phyloP scores from a whole-genome alignment of 2,888 invertebrate species.

The Corbicula japonica region DNA sequence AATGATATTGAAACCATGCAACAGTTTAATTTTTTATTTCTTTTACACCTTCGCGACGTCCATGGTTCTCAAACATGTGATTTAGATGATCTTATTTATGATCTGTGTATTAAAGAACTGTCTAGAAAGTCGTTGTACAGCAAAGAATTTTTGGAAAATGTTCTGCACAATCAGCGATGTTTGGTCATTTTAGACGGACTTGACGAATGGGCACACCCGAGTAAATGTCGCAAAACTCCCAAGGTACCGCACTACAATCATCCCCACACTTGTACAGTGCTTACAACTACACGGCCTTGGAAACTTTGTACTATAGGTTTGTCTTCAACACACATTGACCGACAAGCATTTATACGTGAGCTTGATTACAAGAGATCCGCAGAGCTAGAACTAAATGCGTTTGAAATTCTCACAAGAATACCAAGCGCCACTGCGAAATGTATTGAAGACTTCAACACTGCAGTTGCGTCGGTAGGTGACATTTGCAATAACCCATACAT shows the following conservation, averaged over 20 bases:
- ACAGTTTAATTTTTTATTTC: neutral
- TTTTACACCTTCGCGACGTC: neutral
- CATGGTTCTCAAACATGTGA: too few relatives aligned
- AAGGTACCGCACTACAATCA: neutral
- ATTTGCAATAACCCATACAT: neutral
- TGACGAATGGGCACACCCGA: neutral
- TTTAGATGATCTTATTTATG: too few relatives aligned
- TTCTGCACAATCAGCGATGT: neutral
- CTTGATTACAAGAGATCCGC: neutral
- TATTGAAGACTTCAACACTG: too few relatives aligned
- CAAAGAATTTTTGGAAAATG: neutral
- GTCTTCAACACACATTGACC: too few relatives aligned
- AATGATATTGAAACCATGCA: neutral
- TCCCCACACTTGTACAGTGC: neutral
- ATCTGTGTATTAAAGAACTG: too few relatives aligned
- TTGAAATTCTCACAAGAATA: too few relatives aligned
- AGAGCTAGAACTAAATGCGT: too few relatives aligned
- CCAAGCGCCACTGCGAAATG: too few relatives aligned
- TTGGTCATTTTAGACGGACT: neutral
- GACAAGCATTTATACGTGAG: neutral
- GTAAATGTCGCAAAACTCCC: neutral
- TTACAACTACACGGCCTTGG: conserved; percentile 4
- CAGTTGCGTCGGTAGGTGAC: neutral
- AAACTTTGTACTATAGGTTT: too few relatives aligned
- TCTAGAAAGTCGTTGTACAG: neutral